Evolutionary conservation across 2,888 invertebrate genomes (phyloP), one percentile per base, ranked within the genome.

Genomic region (Cabera pusaria): DNA sequence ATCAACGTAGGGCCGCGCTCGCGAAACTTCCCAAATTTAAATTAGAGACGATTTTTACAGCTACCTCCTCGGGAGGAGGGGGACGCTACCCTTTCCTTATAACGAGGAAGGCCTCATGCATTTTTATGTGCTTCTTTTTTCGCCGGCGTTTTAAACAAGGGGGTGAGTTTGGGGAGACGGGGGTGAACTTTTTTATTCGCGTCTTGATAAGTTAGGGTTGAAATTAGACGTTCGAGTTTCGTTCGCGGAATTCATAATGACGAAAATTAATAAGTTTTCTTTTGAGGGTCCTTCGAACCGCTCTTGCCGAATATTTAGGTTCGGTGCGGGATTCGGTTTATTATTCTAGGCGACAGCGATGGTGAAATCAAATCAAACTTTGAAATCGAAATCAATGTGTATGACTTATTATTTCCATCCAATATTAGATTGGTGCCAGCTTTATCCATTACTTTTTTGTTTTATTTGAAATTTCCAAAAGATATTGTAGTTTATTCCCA

Each of bases 41-140:
- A 88, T 88, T 88, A 88, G 85, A 88, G 87, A 88, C 88, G 87
- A 88, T 88, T 88, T 88, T 87, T 88, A 86, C 88, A 87, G 86
- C 88, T 81, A 82, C 87, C 87, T 81, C 86, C 85, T 78, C 60
- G 73, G 74, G 72, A 60, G 53, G 56, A 45, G 78, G 84, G 82
- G 76, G 70, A 58, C 65, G 78, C 84, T 90, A 86, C 89, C 90
- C 89, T 89, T 89, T 89, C 87, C 89, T 89, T 88, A 87, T 89
- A 88, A 89, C 90, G 88, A 90, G 88, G 89, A 89, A 86, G 88
- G 89, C 89, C 90, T 90, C 90, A 90, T 90, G 90, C 90, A 90
- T 90, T 90, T 90, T 90, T 90, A 90, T 90, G 90, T 90, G 88
- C 90, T 89, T 87, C 90, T 89, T 90, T 90, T 90, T 90, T 90